A percentile compares a stretch with the other conserved stretches of the same genome.
These are phyloP conservation scores for Buphagus erythrorhynchus DNA, from an alignment of 2,797 vertebrate genomes.

Conservation along the genomic window DNA sequence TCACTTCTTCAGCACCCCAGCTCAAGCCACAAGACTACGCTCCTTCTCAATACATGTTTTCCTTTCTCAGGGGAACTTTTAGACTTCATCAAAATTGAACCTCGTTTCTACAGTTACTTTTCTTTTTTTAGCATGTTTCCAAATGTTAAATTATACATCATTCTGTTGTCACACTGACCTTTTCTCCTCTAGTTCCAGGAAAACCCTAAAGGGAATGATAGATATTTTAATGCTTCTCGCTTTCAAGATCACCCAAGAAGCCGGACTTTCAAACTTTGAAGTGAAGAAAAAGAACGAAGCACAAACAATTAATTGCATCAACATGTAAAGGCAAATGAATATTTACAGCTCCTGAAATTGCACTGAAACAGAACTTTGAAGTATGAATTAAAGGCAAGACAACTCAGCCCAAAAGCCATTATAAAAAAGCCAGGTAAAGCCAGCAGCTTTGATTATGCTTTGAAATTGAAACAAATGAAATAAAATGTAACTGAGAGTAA, in stretches of 20 bases:
- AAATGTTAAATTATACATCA: neutral
- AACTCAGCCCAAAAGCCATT: conserved; percentile 35
- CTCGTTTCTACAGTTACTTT: neutral
- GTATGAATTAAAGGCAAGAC: neutral
- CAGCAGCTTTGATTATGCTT: neutral
- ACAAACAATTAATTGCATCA: conserved; percentile 22
- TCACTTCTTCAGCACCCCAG: neutral
- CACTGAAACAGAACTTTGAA: neutral
- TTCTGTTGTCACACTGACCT: conserved; percentile 81
- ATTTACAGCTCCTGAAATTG: conserved; percentile 7
- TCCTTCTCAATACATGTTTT: neutral
- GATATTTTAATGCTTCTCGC: conserved; percentile 4
- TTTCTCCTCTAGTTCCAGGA: conserved; percentile 94
- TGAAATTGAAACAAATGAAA: neutral
- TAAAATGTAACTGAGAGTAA: neutral
- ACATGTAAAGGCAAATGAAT: neutral
- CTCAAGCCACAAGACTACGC: neutral
- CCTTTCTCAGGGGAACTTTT: neutral
- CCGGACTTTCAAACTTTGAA: conserved; percentile 19
- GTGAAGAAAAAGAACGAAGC: neutral
- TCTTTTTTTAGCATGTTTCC: neutral
- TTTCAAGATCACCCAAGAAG: conserved; percentile 18
- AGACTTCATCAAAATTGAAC: neutral
- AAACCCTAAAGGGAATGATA: conserved; percentile 86
- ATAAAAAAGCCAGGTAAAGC: conserved; percentile 15